Evolutionary conservation across 2,113 vertebrate species (phyloP).

Genomic region (Steatornis caripensis): DNA sequence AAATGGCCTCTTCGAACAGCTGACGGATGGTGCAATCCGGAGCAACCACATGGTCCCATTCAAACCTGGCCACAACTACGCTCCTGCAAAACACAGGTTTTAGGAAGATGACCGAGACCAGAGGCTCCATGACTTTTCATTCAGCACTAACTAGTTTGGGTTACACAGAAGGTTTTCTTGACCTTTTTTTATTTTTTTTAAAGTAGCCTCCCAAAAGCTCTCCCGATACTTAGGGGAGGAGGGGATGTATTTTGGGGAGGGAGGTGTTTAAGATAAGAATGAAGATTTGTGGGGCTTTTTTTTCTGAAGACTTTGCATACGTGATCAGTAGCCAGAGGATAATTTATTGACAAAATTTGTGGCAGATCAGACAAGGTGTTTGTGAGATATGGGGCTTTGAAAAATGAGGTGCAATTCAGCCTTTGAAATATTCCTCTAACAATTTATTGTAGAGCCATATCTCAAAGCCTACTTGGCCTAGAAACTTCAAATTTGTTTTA

Average conservation of each 20-base stretch:
- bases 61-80: background rate
- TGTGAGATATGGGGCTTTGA: slow-evolving; percentile 46
- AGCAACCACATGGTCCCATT: accelerated
- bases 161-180: background rate
- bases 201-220: background rate
- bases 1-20: background rate
- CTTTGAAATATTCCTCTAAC: slow-evolving; percentile 54
- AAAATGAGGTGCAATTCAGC: slow-evolving; percentile 59
- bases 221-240: background rate
- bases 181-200: background rate
- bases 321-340: background rate
- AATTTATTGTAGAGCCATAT: slow-evolving; percentile 31
- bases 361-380: slow-evolving; percentile 52
- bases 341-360: slow-evolving; percentile 53
- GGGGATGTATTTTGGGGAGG: accelerated
- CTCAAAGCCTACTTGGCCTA: slow-evolving; percentile 51
- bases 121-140: background rate
- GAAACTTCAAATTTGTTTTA: slow-evolving; percentile 64
- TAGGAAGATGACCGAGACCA: background rate
- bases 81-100: background rate
- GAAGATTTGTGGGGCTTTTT: background rate
- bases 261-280: background rate
- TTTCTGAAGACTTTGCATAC: background rate
- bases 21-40: background rate
- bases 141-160: background rate